Conservation (phyloP, 1,140 invertebrate species). For the Scaptomyza pallida region DNA sequence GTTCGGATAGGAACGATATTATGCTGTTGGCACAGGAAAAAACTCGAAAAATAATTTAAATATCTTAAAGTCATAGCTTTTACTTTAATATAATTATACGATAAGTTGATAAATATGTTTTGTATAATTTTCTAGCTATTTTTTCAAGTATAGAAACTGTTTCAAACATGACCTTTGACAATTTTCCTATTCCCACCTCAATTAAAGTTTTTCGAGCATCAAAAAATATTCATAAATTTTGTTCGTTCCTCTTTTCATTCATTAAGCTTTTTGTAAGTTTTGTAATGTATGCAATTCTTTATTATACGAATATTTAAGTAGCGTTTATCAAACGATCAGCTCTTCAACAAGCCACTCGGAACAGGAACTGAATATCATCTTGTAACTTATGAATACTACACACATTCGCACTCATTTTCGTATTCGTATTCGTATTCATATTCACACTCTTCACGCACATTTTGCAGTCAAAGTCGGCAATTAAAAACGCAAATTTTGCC, state of each 20-base stretch:
- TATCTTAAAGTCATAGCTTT: too few species aligned
- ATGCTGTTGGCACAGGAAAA: too few species aligned
- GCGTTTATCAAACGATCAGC: neutral
- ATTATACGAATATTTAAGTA: neutral
- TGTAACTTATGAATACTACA: neutral
- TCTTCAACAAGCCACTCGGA: neutral
- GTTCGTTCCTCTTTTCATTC: neutral
- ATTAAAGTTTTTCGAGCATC: neutral
- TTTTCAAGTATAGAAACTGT: too few species aligned
- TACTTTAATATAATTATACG: too few species aligned
- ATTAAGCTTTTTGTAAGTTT: neutral
- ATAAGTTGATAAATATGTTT: too few species aligned
- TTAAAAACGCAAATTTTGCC: slow-evolving; percentile 81
- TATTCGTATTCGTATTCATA: neutral
- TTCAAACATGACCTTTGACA: too few species aligned
- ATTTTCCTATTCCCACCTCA: neutral
- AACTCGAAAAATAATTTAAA: too few species aligned
- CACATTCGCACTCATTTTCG: neutral
- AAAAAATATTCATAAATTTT: neutral
- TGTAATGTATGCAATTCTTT: neutral
- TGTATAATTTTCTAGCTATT: too few species aligned
- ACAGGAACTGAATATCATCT: slow-evolving; percentile 9
- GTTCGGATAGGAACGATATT: too few species aligned
- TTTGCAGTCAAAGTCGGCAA: slow-evolving; percentile 39
- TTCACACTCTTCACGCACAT: neutral